These are phyloP conservation scores for Origma solitaria DNA, from an alignment of 2,113 vertebrate genomes.

Conservation along the genomic window DNA sequence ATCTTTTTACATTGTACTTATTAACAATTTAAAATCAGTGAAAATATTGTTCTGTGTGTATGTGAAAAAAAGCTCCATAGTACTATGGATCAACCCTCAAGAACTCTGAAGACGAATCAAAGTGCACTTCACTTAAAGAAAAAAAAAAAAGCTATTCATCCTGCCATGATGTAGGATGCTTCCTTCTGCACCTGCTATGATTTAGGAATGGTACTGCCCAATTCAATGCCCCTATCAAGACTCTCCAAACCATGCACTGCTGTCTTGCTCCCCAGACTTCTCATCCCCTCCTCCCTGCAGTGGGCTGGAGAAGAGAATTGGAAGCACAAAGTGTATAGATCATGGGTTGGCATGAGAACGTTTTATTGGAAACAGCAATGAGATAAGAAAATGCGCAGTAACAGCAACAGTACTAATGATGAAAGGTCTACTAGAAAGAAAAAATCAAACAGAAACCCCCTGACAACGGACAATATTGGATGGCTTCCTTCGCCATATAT, in stretches of 20 bases:
- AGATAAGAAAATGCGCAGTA: neutral
- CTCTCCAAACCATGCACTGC: neutral
- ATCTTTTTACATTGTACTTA: neutral
- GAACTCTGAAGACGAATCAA: neutral
- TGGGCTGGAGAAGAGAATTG: neutral
- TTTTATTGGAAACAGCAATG: neutral
- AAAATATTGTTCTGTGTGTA: neutral
- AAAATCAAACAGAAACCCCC: neutral
- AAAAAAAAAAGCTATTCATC: accelerated
- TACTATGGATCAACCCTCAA: neutral
- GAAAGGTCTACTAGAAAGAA: neutral
- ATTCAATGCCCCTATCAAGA: neutral
- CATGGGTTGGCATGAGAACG: neutral
- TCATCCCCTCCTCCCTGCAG: neutral
- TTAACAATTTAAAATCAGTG: neutral
- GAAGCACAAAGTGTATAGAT: neutral
- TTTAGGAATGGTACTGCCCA: neutral
- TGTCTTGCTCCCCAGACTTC: accelerated
- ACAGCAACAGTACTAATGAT: neutral
- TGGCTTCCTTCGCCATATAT: neutral
- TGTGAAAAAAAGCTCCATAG: neutral
- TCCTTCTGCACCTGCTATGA: no score
- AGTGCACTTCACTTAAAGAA: neutral
- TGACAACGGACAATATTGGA: accelerated
- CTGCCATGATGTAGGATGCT: neutral